Base-by-base conservation (phyloP, 1,140 invertebrate genomes). In the Cotesia glomerata region DNA sequence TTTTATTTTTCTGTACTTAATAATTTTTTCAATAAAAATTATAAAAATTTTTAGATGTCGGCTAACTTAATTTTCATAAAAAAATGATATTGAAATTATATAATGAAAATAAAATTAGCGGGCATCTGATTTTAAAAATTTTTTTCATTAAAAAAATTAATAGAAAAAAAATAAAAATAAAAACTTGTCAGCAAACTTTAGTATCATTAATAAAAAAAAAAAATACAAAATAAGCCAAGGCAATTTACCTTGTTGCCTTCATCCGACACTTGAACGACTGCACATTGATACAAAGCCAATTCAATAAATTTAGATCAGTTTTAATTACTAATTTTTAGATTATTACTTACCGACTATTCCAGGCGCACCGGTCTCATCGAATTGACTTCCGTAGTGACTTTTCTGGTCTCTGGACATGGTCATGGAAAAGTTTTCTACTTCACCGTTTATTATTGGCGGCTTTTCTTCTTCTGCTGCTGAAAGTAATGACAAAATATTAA, bases 381-480 rank as follows among this genome's bases (percentile, higher is more conserved):
- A 95, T 81, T 95, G 94, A 32, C 89, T 88, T 64, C 91, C 92
- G 79, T 95, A 95, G 52, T 93, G 92, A 71, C 92, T 85, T 54
- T 92, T 92, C 80, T 93, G 93, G 77, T 90, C 89, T 79, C 89
- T 90, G 76, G 89, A 91, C 64, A 95, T 86, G 85, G 91, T 92
- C 87, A 95, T 90, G 61, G 91, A 90, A 85, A 95, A 95, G 72
- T 88, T 89, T 77, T 88, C 85, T 62, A 78, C 71, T 63, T 84
- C 82, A 18, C 75, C 77, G 71, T 80, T 81, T 62, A 79, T 74
- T 76, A 81, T 76, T 72, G 80, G 77, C 56, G 78, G 74, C 76
- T 80, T 77, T 75, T 78, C 75, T 72, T 81, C 80, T 69, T 71
- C 74, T 63, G 77, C 13, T 7, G 61, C 54, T 18, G 36, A 71